These are phyloP conservation scores for Bombus pyrosoma DNA, from an alignment of 1,140 invertebrate genomes.

Conservation along the genomic window DNA sequence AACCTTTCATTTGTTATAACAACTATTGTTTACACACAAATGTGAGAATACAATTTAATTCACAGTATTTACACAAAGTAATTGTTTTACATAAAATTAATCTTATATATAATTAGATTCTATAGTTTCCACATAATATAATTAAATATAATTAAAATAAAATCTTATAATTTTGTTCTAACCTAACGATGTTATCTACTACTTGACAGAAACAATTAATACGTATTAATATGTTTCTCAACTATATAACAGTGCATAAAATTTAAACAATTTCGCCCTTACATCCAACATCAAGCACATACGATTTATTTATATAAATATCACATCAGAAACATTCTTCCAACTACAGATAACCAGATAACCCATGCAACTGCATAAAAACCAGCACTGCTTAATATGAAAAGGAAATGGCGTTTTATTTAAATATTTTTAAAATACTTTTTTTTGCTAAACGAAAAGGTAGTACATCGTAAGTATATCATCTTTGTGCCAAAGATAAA, in stretches of 20 bases:
- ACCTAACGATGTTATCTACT: constrained; percentile 1
- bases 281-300: neutral
- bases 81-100: neutral
- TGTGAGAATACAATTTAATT: neutral
- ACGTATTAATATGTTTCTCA: neutral
- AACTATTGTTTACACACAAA: neutral
- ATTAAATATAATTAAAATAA: neutral
- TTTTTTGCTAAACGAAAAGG: neutral
- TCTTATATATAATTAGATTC: neutral
- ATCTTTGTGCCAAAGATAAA: neutral
- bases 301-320: neutral
- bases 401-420: neutral
- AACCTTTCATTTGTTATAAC: neutral
- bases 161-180: constrained; percentile 5
- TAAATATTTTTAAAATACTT: neutral
- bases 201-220: neutral
- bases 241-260: neutral
- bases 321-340: neutral
- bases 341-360: constrained; percentile 5
- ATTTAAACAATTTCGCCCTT: neutral
- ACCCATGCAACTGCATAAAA: neutral
- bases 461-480: neutral
- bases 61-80: neutral
- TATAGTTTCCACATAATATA: neutral
- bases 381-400: neutral